Base-by-base conservation (phyloP, 2,888 invertebrate genomes). In the Lithophane socia region DNA sequence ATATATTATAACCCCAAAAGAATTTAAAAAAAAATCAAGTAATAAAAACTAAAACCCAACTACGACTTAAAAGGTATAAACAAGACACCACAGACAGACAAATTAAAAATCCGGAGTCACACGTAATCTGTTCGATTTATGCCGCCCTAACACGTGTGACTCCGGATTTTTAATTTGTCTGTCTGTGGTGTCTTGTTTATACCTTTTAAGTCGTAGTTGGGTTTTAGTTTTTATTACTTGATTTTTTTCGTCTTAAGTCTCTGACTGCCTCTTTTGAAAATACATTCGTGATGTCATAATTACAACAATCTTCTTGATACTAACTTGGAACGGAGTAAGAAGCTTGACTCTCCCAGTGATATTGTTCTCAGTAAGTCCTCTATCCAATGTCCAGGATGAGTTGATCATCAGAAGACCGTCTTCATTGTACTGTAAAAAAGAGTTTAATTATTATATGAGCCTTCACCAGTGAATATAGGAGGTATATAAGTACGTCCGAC, bases 341-440 rank as follows among this genome's bases (percentile, higher is more conserved):
- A 98, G 93, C 7, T 97, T 97, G 0, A 98, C 96, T 66, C 97
- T 97, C 44, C 98, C 98, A 0, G 98, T 97, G 44, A 98, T 92
- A 90, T 98, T 98, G 79, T 97, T 97, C 80, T 97, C 97, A 0
- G 93, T 93, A 0, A 91, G 90, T 54, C 97, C 97, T 74, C 96
- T 96, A 56, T 97, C 94, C 1, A 98, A 87, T 21, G 97, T 96
- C 98, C 98, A 98, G 0, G 97, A 96, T 1, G 98, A 98, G 88
- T 97, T 97, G 12, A 98, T 94, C 92, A 97, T 97, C 71, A 98
- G 97, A 0, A 97, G 92, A 65, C 98, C 98, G 75, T 97, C 97
- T 64, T 98, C 98, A 85, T 97, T 97, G 90, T 98, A 98, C 97
- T 97, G 94, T 67, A 97, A 93, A n/a, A 70, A 67, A 12, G 3